Conservation (phyloP, 2,113 vertebrate species). For the Hippocampus mohnikei region DNA sequence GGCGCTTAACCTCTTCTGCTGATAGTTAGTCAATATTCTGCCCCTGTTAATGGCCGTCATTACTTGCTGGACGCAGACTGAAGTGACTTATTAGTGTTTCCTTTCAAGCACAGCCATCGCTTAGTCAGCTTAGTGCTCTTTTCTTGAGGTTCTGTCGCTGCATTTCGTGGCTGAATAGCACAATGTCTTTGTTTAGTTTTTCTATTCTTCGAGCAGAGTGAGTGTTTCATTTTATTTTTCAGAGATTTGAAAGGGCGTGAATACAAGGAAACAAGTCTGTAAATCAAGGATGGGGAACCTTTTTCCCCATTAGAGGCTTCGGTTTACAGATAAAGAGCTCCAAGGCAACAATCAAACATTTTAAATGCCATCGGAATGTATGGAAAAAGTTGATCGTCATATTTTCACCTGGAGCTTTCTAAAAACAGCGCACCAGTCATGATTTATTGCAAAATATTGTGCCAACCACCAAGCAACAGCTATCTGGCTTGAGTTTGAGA, state of each 20-base stretch:
- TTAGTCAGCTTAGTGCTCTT: neutral
- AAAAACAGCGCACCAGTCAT: too few relatives aligned
- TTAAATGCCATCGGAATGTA: too few relatives aligned
- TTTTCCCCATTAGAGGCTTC: neutral
- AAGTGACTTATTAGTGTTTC: neutral
- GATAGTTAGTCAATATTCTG: constrained; percentile 1
- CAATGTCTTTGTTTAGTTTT: neutral
- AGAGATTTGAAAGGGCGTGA: neutral
- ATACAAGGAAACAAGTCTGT: neutral
- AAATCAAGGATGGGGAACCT: neutral
- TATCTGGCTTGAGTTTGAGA: too few relatives aligned
- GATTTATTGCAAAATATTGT: too few relatives aligned
- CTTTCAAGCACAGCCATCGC: neutral
- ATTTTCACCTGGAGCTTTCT: too few relatives aligned
- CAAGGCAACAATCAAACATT: neutral
- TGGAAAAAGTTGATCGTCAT: too few relatives aligned
- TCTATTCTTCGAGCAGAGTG: neutral
- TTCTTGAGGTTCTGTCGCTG: neutral
- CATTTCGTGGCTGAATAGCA: neutral
- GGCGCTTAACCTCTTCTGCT: neutral
- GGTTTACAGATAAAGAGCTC: neutral
- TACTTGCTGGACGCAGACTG: neutral
- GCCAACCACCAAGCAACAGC: too few relatives aligned
- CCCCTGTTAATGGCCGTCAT: neutral
- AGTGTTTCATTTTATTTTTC: neutral